Evolutionary conservation across 2,797 vertebrate genomes (phyloP).

Genomic region (Silurus aristotelis): DNA sequence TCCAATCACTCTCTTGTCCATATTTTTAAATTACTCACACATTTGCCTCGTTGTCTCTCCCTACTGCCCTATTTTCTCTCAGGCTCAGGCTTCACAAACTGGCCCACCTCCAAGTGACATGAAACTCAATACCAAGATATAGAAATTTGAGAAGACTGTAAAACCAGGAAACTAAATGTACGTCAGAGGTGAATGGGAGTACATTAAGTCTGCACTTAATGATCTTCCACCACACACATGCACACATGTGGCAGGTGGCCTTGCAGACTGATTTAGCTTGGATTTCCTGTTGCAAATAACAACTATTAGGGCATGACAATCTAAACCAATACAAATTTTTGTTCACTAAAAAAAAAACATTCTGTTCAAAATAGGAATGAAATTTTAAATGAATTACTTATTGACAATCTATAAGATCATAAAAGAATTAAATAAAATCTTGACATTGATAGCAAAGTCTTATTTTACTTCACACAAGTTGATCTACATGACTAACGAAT

Average conservation of each 20-base stretch:
- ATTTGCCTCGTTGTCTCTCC: neutral
- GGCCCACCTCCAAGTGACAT: constrained; percentile 18
- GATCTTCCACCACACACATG: neutral
- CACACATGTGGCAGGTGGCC: neutral
- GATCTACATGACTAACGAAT: constrained; percentile 39
- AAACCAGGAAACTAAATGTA: constrained; percentile 2
- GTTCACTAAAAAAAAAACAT: neutral
- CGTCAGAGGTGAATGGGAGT: constrained; percentile 43
- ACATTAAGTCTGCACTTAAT: constrained; percentile 55
- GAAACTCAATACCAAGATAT: constrained; percentile 13
- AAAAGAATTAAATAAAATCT: neutral
- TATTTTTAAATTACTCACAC: neutral
- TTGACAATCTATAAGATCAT: neutral
- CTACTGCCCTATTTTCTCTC: neutral
- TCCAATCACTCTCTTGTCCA: neutral
- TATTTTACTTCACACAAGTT: constrained; percentile 37
- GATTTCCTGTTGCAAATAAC: neutral
- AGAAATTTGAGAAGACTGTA: constrained; percentile 30
- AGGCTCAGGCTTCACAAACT: constrained; percentile 2
- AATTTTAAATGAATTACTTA: neutral
- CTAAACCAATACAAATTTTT: no score
- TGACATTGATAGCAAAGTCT: neutral
- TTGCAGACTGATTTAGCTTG: neutral
- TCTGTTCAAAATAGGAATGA: neutral
- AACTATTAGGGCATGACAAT: neutral